Evolutionary conservation across 2,888 invertebrate genomes (phyloP).

Genomic region (Netelia inedita): DNA sequence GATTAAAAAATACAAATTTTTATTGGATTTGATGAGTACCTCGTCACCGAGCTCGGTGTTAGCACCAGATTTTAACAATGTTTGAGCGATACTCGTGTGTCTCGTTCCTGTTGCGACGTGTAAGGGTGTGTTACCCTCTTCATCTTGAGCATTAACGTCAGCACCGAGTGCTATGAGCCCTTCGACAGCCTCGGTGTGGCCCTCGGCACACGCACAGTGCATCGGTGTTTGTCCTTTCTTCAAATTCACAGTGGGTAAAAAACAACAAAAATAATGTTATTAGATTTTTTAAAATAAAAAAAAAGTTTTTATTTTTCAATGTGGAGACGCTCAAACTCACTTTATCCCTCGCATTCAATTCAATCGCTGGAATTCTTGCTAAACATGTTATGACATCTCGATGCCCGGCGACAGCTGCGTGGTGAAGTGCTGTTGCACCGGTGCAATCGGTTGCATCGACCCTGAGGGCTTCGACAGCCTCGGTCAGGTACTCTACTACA

Average conservation of each 20-base stretch:
- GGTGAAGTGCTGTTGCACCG: constrained; percentile 91
- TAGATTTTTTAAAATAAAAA: background rate
- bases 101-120: constrained; percentile 92
- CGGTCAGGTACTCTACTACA: constrained; percentile 86
- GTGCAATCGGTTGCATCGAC: constrained; percentile 89
- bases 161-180: constrained; percentile 88
- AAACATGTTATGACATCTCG: constrained; percentile 88
- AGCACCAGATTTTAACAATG: constrained; percentile 89
- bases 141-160: constrained; percentile 89
- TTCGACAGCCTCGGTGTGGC: constrained; percentile 88
- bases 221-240: constrained; percentile 89
- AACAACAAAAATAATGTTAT: background rate
- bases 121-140: constrained; percentile 90
- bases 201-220: constrained; percentile 90
- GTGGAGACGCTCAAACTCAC: constrained; percentile 83
- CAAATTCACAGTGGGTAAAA: background rate
- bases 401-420: constrained; percentile 92
- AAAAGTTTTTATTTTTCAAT: background rate
- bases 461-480: constrained; percentile 88
- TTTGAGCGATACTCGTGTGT: constrained; percentile 90
- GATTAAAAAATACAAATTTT: background rate
- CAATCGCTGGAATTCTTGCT: constrained; percentile 87
- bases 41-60: constrained; percentile 87
- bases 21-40: constrained; percentile 56
- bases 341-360: constrained; percentile 90